Evolutionary conservation across 2,888 invertebrate species (phyloP).

Genomic region (Andrena fulva): DNA sequence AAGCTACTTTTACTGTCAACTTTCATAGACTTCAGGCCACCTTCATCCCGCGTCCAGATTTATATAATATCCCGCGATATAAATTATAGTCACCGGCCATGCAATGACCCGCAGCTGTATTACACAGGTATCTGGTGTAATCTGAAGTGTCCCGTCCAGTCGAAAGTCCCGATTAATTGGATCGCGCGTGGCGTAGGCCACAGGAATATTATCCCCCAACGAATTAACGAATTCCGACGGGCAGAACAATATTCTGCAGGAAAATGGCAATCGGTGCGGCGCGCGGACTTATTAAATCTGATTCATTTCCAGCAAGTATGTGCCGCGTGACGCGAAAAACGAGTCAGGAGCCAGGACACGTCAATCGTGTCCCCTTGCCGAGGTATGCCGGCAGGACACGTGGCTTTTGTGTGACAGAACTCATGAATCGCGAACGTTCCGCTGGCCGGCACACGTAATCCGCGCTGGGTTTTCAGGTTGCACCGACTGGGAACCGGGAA

Average conservation of each 20-base stretch:
- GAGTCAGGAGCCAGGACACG: slow-evolving; percentile 20
- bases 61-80: slow-evolving; percentile 38
- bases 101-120: neutral
- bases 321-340: slow-evolving; percentile 13
- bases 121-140: slow-evolving; percentile 5
- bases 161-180: slow-evolving; percentile 13
- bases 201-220: neutral
- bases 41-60: slow-evolving; percentile 23
- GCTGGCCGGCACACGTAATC: slow-evolving; percentile 2
- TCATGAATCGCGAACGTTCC: slow-evolving; percentile 22
- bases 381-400: slow-evolving; percentile 34
- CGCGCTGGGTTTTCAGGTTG: slow-evolving; percentile 19
- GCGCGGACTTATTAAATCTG: neutral
- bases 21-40: slow-evolving; percentile 34
- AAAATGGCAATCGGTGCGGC: neutral
- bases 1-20: slow-evolving; percentile 45
- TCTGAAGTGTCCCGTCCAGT: slow-evolving; percentile 18
- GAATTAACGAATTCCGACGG: neutral
- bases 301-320: neutral
- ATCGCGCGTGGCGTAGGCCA: neutral
- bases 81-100: slow-evolving; percentile 15
- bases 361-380: slow-evolving; percentile 20
- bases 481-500: slow-evolving; percentile 23
- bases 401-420: slow-evolving; percentile 31
- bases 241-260: neutral